These are phyloP conservation scores for Eulemur albifrons DNA, from an alignment of 2,797 vertebrate genomes.

Conservation along the genomic window DNA sequence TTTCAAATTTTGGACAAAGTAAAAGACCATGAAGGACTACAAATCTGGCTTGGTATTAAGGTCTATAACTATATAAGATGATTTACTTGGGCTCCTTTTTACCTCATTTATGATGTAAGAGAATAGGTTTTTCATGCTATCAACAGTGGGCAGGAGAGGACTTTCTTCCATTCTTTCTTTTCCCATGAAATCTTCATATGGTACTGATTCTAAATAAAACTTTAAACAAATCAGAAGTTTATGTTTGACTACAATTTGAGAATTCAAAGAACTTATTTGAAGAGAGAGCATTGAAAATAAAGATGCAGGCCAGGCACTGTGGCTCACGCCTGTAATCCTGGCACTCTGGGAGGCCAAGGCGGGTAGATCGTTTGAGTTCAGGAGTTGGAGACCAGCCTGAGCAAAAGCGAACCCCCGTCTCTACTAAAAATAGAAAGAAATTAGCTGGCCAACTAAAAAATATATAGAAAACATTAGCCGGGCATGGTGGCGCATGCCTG, in stretches of 20 bases:
- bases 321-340: no score
- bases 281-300: slow-evolving; percentile 42
- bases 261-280: slow-evolving; percentile 28
- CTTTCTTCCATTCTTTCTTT: not conserved
- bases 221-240: slow-evolving; percentile 22
- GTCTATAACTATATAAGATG: slow-evolving; percentile 10
- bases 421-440: no score
- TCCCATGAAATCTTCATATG: not conserved
- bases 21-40: not conserved
- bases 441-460: no score
- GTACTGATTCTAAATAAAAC: slow-evolving; percentile 25
- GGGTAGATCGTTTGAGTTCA: no score
- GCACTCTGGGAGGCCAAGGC: no score
- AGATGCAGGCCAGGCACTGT: not conserved
- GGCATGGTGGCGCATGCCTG: no score
- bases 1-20: slow-evolving; percentile 46
- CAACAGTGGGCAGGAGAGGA: not conserved
- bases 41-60: slow-evolving; percentile 17
- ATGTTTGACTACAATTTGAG: slow-evolving; percentile 24
- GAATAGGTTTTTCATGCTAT: not conserved
- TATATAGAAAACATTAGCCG: no score
- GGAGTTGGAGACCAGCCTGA: no score
- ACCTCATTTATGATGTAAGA: not conserved
- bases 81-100: slow-evolving; percentile 9
- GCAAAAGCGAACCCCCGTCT: no score